A percentile compares a stretch with the other conserved stretches of the same genome.
These are phyloP conservation scores for Callitettix versicolor DNA, from an alignment of 1,140 invertebrate genomes.

Conservation along the genomic window DNA sequence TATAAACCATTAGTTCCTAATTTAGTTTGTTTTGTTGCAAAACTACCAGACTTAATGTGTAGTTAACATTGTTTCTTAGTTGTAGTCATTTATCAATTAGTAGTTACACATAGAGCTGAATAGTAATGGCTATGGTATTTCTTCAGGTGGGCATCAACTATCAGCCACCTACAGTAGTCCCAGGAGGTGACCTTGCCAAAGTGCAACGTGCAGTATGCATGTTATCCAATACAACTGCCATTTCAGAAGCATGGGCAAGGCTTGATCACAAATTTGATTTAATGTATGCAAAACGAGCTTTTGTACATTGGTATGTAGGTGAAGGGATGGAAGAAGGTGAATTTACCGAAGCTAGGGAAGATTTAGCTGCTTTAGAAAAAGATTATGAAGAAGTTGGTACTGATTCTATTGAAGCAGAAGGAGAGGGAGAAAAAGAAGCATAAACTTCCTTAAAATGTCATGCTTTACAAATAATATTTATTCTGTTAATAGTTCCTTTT, in stretches of 20 bases:
- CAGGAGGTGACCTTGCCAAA: slow-evolving; percentile 68
- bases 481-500: no score
- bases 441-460: no score
- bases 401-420: slow-evolving; percentile 44
- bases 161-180: slow-evolving; percentile 70
- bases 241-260: slow-evolving; percentile 64
- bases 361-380: no score
- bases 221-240: slow-evolving; percentile 46
- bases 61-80: no score
- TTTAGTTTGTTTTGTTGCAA: no score
- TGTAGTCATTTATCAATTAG: no score
- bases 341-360: slow-evolving; percentile 52
- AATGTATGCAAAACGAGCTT: slow-evolving; percentile 47
- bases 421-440: slow-evolving; percentile 39
- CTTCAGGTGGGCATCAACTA: slow-evolving; percentile 70
- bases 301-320: slow-evolving; percentile 33
- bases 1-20: no score
- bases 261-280: slow-evolving; percentile 54
- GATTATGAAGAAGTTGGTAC: slow-evolving; percentile 54
- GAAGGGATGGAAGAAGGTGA: slow-evolving; percentile 59
- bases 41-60: no score
- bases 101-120: no score
- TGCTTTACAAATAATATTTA: no score
- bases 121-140: no score
- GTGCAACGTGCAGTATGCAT: slow-evolving; percentile 75